Percentiles rank a stretch among this genome's conserved stretches.
These are phyloP conservation scores for Bungarus multicinctus DNA, from an alignment of 2,113 vertebrate genomes.

Conservation along the genomic window DNA sequence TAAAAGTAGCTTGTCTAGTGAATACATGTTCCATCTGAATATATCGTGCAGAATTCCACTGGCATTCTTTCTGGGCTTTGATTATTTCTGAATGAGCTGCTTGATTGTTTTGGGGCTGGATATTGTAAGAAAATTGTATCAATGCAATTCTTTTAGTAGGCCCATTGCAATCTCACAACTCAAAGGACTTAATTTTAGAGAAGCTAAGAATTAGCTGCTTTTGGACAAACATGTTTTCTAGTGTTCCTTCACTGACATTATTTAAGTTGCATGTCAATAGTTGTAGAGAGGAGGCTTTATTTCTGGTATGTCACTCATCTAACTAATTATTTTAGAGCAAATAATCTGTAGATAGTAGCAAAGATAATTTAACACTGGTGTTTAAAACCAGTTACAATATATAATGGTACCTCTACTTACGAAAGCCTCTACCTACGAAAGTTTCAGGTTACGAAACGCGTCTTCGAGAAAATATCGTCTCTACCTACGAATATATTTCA, in stretches of 20 bases:
- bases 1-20: neutral
- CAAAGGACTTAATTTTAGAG: neutral
- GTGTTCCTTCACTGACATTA: neutral
- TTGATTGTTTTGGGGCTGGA: neutral
- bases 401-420: too few relatives aligned
- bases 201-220: neutral
- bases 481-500: too few relatives aligned
- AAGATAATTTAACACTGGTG: neutral
- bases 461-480: too few relatives aligned
- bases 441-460: too few relatives aligned
- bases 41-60: neutral
- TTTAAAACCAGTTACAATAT: neutral
- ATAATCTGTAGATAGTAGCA: neutral
- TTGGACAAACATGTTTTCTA: neutral
- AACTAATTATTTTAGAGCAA: neutral
- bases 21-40: conserved; percentile 1
- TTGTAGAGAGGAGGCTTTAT: neutral
- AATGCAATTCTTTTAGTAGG: neutral
- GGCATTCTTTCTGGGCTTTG: neutral
- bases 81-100: neutral
- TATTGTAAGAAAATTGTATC: neutral
- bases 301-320: neutral
- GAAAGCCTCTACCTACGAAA: too few relatives aligned
- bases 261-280: neutral
- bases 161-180: neutral